Percentiles rank a stretch among this genome's conserved stretches.
Conservation (phyloP, 2,113 vertebrate species). For the Mus spicilegus region DNA sequence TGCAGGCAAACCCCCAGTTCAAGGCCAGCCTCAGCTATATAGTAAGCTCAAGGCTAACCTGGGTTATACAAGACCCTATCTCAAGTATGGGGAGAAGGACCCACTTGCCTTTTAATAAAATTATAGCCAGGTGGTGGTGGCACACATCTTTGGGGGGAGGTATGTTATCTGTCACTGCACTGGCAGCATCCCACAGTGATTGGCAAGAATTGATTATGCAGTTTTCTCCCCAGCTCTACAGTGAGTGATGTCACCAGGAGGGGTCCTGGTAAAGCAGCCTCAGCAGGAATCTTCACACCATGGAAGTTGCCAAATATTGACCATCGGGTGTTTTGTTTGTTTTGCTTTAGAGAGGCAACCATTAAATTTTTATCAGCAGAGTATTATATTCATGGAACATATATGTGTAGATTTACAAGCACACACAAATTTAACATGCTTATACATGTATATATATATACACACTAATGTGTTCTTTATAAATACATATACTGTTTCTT, state of each 20-base stretch:
- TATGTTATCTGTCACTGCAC: neutral
- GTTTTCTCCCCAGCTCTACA: neutral
- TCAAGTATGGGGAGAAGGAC: neutral
- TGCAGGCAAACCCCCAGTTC: neutral
- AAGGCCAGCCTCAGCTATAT: neutral
- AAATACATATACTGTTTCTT: neutral
- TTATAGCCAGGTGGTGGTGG: neutral
- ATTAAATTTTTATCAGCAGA: conserved; percentile 15
- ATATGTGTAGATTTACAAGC: neutral
- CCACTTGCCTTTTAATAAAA: conserved; percentile 59
- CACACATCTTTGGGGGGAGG: neutral
- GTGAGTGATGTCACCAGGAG: neutral
- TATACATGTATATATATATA: neutral
- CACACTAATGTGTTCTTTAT: neutral
- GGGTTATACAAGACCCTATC: neutral
- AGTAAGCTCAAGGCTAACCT: neutral
- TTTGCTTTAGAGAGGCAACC: neutral
- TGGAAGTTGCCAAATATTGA: neutral
- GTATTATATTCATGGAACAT: neutral
- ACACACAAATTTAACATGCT: neutral
- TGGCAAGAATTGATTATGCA: no score
- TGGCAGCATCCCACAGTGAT: neutral
- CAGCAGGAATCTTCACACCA: neutral
- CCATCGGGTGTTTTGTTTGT: neutral
- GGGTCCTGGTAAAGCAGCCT: neutral